phyloP scores from a whole-genome alignment of 2,888 invertebrate genomes.

The Drosophila monieri region DNA sequence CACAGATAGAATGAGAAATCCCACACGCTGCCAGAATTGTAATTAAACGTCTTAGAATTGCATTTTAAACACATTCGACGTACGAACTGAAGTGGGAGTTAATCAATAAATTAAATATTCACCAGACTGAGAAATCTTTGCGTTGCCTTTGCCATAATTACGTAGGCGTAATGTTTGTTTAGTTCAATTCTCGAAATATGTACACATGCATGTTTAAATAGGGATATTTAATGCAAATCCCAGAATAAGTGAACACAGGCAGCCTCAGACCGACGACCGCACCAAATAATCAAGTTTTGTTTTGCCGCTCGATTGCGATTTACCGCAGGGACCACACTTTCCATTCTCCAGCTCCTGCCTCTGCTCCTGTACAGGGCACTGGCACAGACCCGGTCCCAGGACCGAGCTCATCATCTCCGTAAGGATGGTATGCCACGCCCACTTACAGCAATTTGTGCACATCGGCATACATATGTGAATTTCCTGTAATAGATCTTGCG shows the following conservation, averaged over 20 bases:
- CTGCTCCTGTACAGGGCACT: not conserved
- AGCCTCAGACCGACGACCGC: slow-evolving; percentile 59
- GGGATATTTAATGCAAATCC: slow-evolving; percentile 63
- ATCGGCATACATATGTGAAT: slow-evolving; percentile 69
- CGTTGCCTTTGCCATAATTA: slow-evolving; percentile 57
- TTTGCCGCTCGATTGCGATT: slow-evolving; percentile 82
- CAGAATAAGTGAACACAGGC: slow-evolving; percentile 33
- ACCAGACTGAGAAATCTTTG: slow-evolving; percentile 22
- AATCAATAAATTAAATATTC: slow-evolving; percentile 48
- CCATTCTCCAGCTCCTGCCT: slow-evolving; percentile 10
- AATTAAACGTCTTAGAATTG: slow-evolving; percentile 53
- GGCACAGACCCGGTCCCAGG: not conserved
- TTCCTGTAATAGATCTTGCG: slow-evolving; percentile 82
- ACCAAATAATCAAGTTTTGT: slow-evolving; percentile 83
- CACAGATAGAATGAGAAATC: not conserved
- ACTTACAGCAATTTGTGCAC: slow-evolving; percentile 80
- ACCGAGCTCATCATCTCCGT: slow-evolving; percentile 32
- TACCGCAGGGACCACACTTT: slow-evolving; percentile 66
- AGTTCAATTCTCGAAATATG: slow-evolving; percentile 50
- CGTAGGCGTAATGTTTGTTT: slow-evolving; percentile 68
- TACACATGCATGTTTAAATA: slow-evolving; percentile 48
- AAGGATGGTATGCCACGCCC: slow-evolving; percentile 62
- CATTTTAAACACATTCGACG: slow-evolving; percentile 28
- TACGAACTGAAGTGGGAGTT: slow-evolving; percentile 15
- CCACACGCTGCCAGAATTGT: slow-evolving; percentile 25